Percentiles rank a stretch among this genome's conserved stretches.
Evolutionary conservation across 2,888 invertebrate genomes (phyloP).

Genomic region (Cistogaster globosa): DNA sequence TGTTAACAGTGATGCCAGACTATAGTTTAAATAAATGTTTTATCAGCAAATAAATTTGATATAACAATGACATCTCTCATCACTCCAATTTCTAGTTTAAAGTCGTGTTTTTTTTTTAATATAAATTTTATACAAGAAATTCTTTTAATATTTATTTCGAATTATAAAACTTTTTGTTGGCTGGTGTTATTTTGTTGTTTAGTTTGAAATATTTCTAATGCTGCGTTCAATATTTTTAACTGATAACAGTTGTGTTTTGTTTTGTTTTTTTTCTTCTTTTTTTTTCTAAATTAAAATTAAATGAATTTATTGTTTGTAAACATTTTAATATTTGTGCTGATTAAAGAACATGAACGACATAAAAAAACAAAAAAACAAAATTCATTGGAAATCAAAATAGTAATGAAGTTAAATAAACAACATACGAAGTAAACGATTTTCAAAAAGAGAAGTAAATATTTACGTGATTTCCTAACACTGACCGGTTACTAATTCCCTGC

Average conservation of each 20-base stretch:
- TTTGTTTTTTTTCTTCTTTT: slow-evolving; percentile 7
- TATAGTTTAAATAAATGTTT: no score
- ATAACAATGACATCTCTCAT: no score
- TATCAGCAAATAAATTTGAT: no score
- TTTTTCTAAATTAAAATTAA: neutral
- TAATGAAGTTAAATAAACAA: slow-evolving; percentile 9
- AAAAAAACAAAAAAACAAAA: no score
- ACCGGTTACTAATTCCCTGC: no score
- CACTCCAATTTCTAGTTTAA: no score
- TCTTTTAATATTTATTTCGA: no score
- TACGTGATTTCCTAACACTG: no score
- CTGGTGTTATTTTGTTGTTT: slow-evolving; percentile 16
- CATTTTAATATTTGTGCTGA: slow-evolving; percentile 57
- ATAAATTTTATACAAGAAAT: no score
- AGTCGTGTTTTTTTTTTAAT: no score
- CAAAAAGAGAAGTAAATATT: neutral
- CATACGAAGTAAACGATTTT: neutral
- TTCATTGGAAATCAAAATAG: slow-evolving; percentile 3
- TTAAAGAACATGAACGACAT: slow-evolving; percentile 17
- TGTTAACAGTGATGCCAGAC: no score
- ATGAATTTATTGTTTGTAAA: slow-evolving; percentile 42
- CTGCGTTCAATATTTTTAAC: slow-evolving; percentile 30
- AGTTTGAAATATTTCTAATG: slow-evolving; percentile 24
- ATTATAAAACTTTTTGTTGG: neutral
- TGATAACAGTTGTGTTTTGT: slow-evolving; percentile 57